Conservation (phyloP, 2,113 vertebrate species). For the Puffinus mauretanicus region DNA sequence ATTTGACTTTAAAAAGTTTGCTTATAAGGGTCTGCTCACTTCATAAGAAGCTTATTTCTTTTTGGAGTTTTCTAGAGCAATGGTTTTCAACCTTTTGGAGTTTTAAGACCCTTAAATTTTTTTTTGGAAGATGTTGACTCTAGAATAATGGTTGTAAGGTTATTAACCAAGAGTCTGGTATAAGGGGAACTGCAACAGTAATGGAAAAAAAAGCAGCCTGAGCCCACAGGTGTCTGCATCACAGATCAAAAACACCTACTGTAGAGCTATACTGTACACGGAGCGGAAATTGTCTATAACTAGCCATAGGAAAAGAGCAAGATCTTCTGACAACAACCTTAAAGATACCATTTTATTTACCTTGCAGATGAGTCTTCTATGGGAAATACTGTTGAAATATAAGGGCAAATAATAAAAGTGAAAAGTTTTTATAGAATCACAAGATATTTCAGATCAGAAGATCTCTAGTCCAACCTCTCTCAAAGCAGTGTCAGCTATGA, state of each 20-base stretch:
- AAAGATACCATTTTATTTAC: neutral
- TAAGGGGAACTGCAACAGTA: neutral
- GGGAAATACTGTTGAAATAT: neutral
- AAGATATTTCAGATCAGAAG: neutral
- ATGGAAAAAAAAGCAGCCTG: neutral
- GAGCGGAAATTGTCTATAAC: neutral
- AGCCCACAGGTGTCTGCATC: neutral
- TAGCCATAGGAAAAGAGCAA: neutral
- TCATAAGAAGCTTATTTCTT: neutral
- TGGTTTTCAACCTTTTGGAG: neutral
- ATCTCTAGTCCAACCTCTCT: neutral
- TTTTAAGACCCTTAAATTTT: neutral
- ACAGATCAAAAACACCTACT: neutral
- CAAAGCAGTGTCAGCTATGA: neutral
- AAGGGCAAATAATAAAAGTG: neutral
- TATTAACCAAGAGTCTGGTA: neutral
- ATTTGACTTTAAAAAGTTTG: neutral
- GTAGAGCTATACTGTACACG: rapidly evolving
- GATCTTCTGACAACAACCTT: neutral
- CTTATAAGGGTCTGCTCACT: neutral
- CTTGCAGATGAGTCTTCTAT: neutral
- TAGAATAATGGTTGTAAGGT: neutral
- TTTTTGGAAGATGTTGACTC: neutral
- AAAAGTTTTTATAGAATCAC: neutral
- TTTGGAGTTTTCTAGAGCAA: neutral